Evolutionary conservation across 2,888 invertebrate genomes (phyloP).

Genomic region (Pseudococcus jackbeardsleyi): DNA sequence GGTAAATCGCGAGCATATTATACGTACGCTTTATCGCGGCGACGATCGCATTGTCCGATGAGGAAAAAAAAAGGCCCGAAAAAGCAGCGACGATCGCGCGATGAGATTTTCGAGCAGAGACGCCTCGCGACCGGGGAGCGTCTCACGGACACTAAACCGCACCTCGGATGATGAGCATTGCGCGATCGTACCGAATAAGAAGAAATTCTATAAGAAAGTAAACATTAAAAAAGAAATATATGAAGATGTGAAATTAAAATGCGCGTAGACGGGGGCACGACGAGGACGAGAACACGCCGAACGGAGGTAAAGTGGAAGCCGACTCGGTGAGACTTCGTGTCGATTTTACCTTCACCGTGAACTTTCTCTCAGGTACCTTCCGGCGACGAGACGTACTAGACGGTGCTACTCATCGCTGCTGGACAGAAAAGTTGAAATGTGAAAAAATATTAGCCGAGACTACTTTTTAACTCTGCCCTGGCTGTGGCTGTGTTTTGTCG

Average conservation of each 20-base stretch:
- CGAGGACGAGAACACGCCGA: slow-evolving; percentile 19
- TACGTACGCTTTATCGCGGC: background rate
- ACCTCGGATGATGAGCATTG: slow-evolving; percentile 35
- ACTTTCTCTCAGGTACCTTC: slow-evolving; percentile 64
- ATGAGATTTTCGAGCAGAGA: background rate
- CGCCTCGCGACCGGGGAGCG: slow-evolving; percentile 39
- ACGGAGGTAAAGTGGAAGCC: slow-evolving; percentile 60
- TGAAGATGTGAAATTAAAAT: slow-evolving; percentile 64
- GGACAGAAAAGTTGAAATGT: slow-evolving; percentile 60
- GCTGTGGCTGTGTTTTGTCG: background rate
- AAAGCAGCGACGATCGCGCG: background rate
- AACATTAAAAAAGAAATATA: slow-evolving; percentile 57
- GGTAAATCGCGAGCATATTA: slow-evolving; percentile 46
- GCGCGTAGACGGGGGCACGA: slow-evolving; percentile 11
- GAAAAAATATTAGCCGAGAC: slow-evolving; percentile 28
- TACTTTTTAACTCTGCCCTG: slow-evolving; percentile 20
- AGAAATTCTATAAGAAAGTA: slow-evolving; percentile 62
- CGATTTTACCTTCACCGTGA: slow-evolving; percentile 65
- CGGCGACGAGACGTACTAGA: slow-evolving; percentile 61
- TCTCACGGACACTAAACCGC: slow-evolving; percentile 54
- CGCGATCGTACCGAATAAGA: slow-evolving; percentile 51
- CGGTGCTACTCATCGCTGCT: slow-evolving; percentile 53
- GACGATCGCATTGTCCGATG: background rate
- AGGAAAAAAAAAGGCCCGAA: background rate
- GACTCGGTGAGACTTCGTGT: slow-evolving; percentile 62